Evolutionary conservation across 2,797 vertebrate species (phyloP).

Genomic region (Podarcis siculus): DNA sequence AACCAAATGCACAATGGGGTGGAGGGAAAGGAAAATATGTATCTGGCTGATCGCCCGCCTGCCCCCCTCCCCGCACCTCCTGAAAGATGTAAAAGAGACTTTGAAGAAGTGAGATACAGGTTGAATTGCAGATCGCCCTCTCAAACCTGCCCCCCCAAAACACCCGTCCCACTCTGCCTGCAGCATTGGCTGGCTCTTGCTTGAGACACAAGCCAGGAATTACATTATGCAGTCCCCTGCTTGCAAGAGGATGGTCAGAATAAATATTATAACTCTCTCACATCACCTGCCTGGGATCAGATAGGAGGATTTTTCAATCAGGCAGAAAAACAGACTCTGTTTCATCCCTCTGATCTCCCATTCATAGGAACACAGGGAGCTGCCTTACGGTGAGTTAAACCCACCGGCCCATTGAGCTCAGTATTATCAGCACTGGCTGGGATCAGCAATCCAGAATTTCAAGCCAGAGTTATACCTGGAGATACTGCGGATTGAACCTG

Average conservation of each 20-base stretch:
- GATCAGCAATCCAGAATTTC: background rate
- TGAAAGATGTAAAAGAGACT: constrained; percentile 45
- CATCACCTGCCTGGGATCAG: background rate
- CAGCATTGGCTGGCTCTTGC: constrained; percentile 14
- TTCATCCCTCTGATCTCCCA: background rate
- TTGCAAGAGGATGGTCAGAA: background rate
- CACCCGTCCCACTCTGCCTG: background rate
- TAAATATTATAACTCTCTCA: background rate
- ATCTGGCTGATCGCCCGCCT: background rate
- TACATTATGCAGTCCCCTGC: background rate
- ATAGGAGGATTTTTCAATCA: background rate
- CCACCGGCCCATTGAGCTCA: too few relatives aligned
- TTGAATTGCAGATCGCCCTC: constrained; percentile 38
- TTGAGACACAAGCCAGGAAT: accelerated
- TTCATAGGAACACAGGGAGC: accelerated
- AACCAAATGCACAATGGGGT: constrained; percentile 58
- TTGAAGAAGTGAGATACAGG: constrained; percentile 43
- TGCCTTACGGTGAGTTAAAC: too few relatives aligned
- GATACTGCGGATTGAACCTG: background rate
- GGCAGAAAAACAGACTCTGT: background rate
- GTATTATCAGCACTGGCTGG: too few relatives aligned
- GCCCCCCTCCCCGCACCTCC: background rate
- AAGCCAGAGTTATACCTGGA: background rate
- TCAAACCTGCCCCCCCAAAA: background rate
- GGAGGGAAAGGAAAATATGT: background rate